Percentiles rank a stretch among this genome's conserved stretches.
phyloP scores from a whole-genome alignment of 2,888 invertebrate species.

The Leptura quadrifasciata region DNA sequence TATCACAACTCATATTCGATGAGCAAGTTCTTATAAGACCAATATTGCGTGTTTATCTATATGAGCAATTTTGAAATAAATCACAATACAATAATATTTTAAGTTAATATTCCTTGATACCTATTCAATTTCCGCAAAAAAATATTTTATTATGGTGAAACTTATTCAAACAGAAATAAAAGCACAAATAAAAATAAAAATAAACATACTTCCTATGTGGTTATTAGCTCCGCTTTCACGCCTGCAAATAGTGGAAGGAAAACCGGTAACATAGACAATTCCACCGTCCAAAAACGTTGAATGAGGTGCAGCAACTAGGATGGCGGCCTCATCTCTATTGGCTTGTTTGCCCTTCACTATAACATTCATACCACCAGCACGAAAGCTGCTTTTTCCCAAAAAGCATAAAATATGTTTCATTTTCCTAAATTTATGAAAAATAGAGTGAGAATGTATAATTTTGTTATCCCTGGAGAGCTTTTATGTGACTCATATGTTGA shows the following conservation, averaged over 20 bases:
- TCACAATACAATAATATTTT: too few species aligned
- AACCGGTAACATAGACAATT: slow-evolving; percentile 87
- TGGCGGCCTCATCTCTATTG: slow-evolving; percentile 86
- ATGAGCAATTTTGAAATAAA: too few species aligned
- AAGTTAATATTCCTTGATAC: too few species aligned
- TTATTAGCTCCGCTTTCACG: slow-evolving; percentile 87
- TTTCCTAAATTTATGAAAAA: slow-evolving; percentile 71
- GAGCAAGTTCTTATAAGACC: too few species aligned
- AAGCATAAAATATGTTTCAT: slow-evolving; percentile 82
- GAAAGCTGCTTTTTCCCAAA: slow-evolving; percentile 84
- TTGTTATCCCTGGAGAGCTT: too few species aligned
- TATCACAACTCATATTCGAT: too few species aligned
- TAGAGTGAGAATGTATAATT: neutral
- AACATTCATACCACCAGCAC: slow-evolving; percentile 87
- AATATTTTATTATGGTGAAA: neutral
- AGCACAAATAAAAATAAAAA: neutral
- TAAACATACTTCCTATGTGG: slow-evolving; percentile 89
- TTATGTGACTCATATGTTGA: too few species aligned
- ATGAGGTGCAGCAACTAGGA: slow-evolving; percentile 91
- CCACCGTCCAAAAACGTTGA: slow-evolving; percentile 93
- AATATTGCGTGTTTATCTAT: too few species aligned
- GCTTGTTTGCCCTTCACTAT: slow-evolving; percentile 86
- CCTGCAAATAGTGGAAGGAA: slow-evolving; percentile 89
- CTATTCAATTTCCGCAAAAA: neutral
- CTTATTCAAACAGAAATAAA: neutral